A percentile compares a stretch with the other conserved stretches of the same genome.
phyloP scores from a whole-genome alignment of 2,888 invertebrate species.

The Aleiodes leptofemur region DNA sequence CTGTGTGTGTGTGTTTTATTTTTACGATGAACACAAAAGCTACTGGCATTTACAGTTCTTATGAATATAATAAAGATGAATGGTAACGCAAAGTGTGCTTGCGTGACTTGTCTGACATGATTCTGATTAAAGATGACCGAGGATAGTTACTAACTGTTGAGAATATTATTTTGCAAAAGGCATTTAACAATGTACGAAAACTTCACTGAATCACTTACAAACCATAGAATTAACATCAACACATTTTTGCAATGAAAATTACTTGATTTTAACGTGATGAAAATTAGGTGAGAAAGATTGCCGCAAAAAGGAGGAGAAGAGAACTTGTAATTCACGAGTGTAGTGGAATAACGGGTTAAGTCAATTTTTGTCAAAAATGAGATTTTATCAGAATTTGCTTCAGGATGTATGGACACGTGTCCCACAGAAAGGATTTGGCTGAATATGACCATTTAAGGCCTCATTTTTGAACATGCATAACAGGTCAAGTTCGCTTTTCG shows the following conservation, averaged over 20 bases:
- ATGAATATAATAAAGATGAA: constrained; percentile 18
- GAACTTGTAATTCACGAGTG: not conserved
- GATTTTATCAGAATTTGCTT: no score
- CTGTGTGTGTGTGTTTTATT: no score
- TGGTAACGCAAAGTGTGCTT: constrained; percentile 4
- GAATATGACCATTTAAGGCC: no score
- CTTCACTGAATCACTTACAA: not conserved
- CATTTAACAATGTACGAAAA: constrained; percentile 1
- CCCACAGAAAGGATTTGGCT: no score
- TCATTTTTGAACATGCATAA: no score
- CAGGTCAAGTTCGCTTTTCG: no score
- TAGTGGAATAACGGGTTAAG: no score
- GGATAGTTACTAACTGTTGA: not conserved
- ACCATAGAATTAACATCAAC: constrained; percentile 15
- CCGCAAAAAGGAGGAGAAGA: not conserved
- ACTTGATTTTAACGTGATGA: not conserved
- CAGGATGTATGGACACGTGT: no score
- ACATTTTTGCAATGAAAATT: not conserved
- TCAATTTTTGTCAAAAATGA: no score
- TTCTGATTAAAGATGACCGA: constrained; percentile 19
- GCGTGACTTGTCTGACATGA: constrained; percentile 19
- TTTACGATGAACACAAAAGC: not conserved
- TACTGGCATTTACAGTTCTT: not conserved
- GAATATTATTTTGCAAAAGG: constrained; percentile 16
- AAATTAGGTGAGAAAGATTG: constrained; percentile 3